Base-by-base conservation (phyloP, 1,140 invertebrate species). In the Drosophila orena region DNA sequence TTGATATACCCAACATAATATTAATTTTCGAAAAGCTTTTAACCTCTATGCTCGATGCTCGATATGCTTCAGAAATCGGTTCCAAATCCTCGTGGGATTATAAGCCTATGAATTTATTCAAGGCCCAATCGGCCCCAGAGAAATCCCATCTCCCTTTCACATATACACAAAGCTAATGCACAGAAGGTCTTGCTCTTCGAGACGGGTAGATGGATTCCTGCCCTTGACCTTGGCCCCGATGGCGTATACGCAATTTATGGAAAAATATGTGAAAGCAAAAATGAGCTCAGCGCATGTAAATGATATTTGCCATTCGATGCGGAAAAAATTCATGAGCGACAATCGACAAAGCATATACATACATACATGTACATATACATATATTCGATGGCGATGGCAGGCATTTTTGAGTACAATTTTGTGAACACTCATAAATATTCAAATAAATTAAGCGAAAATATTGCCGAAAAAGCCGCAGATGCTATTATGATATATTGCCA, bases 221-320 rank as follows among this genome's bases (percentile, higher is more conserved):
- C 35, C 77, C 77, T 68, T 79, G 77, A 73, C 60, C 75, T 44
- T 57, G 57, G 53, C 64, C 76, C 50, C 43, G 35, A 47, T 54
- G 68, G 55, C 77, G 77, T 66, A 68, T 79, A 61, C 77, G 69
- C 44, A 74, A 68, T 74, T 15, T 59, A 35, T 55, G 64, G 64
- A 53, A 65, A 68, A 68, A 59, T 76, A 66, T 43, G 50, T 55
- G 42, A 59, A 66, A 56, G 44, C 60, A 58, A 56, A 52, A 52
- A 12, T 42, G 49, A 58, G 57, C 69, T 49, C 14, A 44, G 38
- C 37, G 55, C 24, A 46, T 60, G 44, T 38, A 56, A 62, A 56
- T 49, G 30, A 73, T 68, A 75, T 54, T 64, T 73, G 52, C 53
- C 15, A 49, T 44, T 2, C 30, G 53, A 55, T 50, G 69, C 57